Conservation (phyloP, 2,113 vertebrate genomes). For the Nipponia nippon region DNA sequence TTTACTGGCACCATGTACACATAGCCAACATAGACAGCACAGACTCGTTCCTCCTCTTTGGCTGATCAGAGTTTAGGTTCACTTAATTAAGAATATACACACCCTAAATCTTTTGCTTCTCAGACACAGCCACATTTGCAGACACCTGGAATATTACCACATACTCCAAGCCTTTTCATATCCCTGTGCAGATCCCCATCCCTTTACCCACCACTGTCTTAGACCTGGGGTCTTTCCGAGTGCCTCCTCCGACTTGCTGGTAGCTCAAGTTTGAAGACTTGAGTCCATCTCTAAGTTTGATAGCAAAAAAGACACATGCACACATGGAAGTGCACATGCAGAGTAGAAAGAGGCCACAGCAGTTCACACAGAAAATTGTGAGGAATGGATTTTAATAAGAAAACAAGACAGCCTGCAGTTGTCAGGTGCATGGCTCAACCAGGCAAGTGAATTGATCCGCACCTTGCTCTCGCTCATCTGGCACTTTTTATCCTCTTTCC, state of each 20-base stretch:
- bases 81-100: background rate
- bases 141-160: background rate
- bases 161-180: background rate
- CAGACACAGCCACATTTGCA: background rate
- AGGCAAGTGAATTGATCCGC: background rate
- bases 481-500: background rate
- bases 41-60: background rate
- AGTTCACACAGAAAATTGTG: background rate
- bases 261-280: too few relatives aligned
- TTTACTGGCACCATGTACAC: background rate
- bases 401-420: background rate
- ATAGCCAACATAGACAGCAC: background rate
- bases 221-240: background rate
- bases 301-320: background rate
- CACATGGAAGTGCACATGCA: fast-evolving
- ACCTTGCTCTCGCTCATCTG: background rate
- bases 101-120: background rate
- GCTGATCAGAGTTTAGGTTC: background rate
- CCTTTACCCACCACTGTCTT: background rate
- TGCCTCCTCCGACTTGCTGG: background rate
- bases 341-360: background rate
- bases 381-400: background rate
- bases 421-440: background rate
- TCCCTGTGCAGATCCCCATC: background rate
- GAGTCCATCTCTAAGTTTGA: background rate